These are phyloP conservation scores for Rosalia funebris DNA, from an alignment of 2,888 invertebrate genomes.

Conservation along the genomic window DNA sequence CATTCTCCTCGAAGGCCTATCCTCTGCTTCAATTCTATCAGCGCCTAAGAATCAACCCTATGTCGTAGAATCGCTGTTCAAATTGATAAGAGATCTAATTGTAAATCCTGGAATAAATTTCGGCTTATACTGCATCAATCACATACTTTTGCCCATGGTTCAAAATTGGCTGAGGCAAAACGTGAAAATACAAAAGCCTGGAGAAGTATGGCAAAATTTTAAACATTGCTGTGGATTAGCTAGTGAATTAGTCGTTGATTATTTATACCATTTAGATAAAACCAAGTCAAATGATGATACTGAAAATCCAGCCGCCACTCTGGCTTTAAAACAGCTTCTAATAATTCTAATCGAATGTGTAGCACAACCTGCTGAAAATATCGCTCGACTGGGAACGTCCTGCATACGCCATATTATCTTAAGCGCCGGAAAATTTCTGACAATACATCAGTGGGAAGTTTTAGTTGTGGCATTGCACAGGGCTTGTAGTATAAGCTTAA, in stretches of 20 bases:
- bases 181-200: constrained; percentile 71
- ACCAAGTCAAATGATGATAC: constrained; percentile 39
- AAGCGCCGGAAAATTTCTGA: constrained; percentile 83
- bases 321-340: constrained; percentile 87
- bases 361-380: constrained; percentile 88
- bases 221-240: constrained; percentile 95
- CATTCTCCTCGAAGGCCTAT: constrained; percentile 85
- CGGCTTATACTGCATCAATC: constrained; percentile 91
- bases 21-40: constrained; percentile 83
- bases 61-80: constrained; percentile 88
- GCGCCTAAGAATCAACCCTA: constrained; percentile 82
- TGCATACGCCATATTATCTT: constrained; percentile 88
- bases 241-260: constrained; percentile 89
- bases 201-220: constrained; percentile 88
- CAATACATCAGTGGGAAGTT: constrained; percentile 87
- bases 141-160: constrained; percentile 88
- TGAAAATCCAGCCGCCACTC: constrained; percentile 70
- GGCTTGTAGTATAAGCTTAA: constrained; percentile 87
- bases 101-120: constrained; percentile 88
- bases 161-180: constrained; percentile 89
- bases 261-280: constrained; percentile 78
- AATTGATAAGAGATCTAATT: constrained; percentile 80
- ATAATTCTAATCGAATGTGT: constrained; percentile 90
- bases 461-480: constrained; percentile 83
- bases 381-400: constrained; percentile 91